Evolutionary conservation across 2,113 vertebrate species (phyloP).

Genomic region (Phrynosoma platyrhinos): DNA sequence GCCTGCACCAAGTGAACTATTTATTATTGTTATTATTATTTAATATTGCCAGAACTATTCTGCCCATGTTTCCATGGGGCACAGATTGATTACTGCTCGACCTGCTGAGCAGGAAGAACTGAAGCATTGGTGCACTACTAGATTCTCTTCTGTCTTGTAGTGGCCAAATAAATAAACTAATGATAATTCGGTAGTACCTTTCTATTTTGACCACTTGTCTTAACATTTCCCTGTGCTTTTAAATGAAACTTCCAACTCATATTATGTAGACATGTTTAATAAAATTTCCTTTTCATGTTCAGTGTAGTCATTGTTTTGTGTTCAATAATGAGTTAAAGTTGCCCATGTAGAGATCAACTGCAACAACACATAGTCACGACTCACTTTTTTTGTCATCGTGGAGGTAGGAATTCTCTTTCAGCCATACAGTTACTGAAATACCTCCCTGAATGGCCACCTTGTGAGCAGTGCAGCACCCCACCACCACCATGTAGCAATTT

Average conservation of each 20-base stretch:
- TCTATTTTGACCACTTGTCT: constrained; percentile 86
- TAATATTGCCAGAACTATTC: constrained; percentile 83
- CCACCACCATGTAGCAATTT: not conserved
- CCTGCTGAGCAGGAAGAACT: constrained; percentile 88
- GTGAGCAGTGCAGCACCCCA: not conserved
- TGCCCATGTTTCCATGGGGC: constrained; percentile 80
- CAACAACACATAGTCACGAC: not conserved
- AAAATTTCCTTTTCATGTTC: constrained; percentile 91
- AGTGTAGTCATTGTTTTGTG: constrained; percentile 80
- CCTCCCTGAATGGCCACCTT: not conserved
- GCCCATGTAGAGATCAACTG: constrained; percentile 40
- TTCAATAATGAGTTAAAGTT: constrained; percentile 73
- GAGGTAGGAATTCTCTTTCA: not conserved
- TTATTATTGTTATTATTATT: constrained; percentile 71
- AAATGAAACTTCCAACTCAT: constrained; percentile 85
- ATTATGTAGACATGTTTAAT: constrained; percentile 92
- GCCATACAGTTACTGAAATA: too few relatives aligned
- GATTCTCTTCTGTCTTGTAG: constrained; percentile 85
- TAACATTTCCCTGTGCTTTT: constrained; percentile 91
- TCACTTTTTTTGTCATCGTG: constrained; percentile 23
- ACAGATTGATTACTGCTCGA: constrained; percentile 78
- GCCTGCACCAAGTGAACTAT: constrained; percentile 88
- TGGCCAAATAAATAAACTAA: constrained; percentile 81
- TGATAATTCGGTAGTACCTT: constrained; percentile 86
- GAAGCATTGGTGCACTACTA: constrained; percentile 86